These are phyloP conservation scores for Sanderia malayensis DNA, from an alignment of 30 jellyfish, hydroid and myxozoan genomes.

Conservation along the genomic window DNA sequence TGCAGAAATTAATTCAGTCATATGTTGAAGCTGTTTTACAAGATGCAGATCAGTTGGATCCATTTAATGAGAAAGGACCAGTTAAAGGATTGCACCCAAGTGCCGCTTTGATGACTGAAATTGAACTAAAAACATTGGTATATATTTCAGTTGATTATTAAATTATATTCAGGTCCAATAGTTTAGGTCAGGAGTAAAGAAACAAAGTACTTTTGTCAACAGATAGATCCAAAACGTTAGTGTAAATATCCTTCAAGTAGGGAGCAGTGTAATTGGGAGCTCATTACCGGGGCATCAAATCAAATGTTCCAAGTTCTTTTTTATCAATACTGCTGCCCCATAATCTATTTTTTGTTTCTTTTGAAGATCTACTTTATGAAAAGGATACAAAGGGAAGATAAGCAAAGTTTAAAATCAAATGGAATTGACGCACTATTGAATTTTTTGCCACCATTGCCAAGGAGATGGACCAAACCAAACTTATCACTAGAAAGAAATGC, in stretches of 20 bases:
- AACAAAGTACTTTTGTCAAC: too few relatives aligned
- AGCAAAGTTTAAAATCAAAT: slow-evolving; percentile 32
- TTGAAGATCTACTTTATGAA: slow-evolving; percentile 59
- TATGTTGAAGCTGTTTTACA: slow-evolving; percentile 71
- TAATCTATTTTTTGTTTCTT: too few relatives aligned
- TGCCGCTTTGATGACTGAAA: slow-evolving; percentile 83
- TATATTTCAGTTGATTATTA: too few relatives aligned
- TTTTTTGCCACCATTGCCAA: slow-evolving; percentile 82
- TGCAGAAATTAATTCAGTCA: slow-evolving; percentile 59
- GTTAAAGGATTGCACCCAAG: slow-evolving; percentile 52
- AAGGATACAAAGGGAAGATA: slow-evolving; percentile 39
- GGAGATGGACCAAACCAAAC: slow-evolving; percentile 75
- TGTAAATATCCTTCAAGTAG: too few relatives aligned
- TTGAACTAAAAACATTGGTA: slow-evolving; percentile 85
- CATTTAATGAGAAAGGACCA: slow-evolving; percentile 44
- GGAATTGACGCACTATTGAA: slow-evolving; percentile 76
- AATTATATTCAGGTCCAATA: too few relatives aligned
- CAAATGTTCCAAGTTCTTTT: too few relatives aligned
- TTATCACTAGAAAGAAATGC: slow-evolving; percentile 24
- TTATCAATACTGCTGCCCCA: too few relatives aligned
- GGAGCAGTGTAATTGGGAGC: too few relatives aligned
- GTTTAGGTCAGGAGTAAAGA: too few relatives aligned
- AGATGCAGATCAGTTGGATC: slow-evolving; percentile 54
- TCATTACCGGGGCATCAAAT: too few relatives aligned
- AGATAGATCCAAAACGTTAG: too few relatives aligned